phyloP scores from a whole-genome alignment of 2,888 invertebrate genomes.

The Eudemis profundana region DNA sequence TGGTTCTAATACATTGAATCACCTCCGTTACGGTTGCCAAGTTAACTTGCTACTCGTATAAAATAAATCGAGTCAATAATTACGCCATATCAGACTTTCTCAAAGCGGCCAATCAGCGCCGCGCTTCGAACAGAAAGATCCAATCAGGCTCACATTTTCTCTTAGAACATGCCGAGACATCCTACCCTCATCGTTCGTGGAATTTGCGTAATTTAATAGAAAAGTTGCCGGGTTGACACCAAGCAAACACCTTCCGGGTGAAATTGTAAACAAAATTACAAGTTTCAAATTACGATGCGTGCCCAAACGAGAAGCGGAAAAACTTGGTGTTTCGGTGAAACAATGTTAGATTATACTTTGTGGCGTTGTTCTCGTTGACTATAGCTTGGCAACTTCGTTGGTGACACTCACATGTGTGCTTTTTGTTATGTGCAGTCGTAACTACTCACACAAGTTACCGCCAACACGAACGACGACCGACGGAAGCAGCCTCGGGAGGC shows the following conservation, averaged over 20 bases:
- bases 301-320: conserved; percentile 41
- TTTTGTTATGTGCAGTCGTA: no score
- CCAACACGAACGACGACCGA: no score
- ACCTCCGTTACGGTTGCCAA: no score
- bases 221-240: conserved; percentile 48
- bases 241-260: conserved; percentile 48
- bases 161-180: conserved; percentile 33
- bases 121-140: conserved; percentile 8
- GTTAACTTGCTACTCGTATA: not conserved
- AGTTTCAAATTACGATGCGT: conserved; percentile 40
- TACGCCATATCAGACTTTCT: not conserved
- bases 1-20: no score
- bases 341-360: conserved; percentile 24
- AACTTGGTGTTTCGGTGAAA: conserved; percentile 30
- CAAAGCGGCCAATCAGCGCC: conserved; percentile 29
- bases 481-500: no score
- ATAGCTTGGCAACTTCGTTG: not conserved
- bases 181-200: conserved; percentile 46
- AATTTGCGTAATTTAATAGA: conserved; percentile 53
- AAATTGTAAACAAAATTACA: conserved; percentile 47
- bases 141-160: conserved; percentile 25
- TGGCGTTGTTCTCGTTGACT: conserved; percentile 3
- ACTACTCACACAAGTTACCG: no score
- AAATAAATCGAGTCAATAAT: conserved; percentile 4
- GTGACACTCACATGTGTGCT: no score